Conservation (phyloP, 1,140 invertebrate species). For the Agrypnia vestita region DNA sequence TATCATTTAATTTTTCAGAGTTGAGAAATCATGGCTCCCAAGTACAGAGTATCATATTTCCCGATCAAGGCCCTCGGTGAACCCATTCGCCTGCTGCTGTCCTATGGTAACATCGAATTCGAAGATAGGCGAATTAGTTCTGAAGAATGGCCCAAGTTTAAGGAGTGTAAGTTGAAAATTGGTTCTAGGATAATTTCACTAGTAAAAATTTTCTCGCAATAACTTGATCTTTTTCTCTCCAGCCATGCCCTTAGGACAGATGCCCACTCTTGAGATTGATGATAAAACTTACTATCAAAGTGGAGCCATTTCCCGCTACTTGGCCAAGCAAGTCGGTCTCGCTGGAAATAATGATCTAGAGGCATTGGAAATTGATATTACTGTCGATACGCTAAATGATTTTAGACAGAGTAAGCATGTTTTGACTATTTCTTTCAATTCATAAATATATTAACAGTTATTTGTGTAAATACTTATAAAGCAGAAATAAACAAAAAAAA, state of each 20-base stretch:
- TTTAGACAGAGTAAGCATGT: conserved; percentile 64
- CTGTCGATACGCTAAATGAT: conserved; percentile 73
- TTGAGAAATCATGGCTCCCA: conserved; percentile 47
- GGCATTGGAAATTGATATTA: conserved; percentile 73
- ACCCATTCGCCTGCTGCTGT: conserved; percentile 75
- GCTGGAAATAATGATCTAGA: conserved; percentile 77
- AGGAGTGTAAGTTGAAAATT: conserved; percentile 64
- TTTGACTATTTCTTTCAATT: background rate
- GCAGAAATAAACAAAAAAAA: no score
- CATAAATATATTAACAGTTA: no score
- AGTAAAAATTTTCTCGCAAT: background rate
- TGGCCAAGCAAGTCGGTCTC: conserved; percentile 76
- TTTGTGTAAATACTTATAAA: no score
- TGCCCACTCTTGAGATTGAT: conserved; percentile 80
- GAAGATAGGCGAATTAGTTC: conserved; percentile 73
- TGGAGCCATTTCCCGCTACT: conserved; percentile 77
- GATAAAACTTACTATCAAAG: conserved; percentile 78
- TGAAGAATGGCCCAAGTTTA: conserved; percentile 68
- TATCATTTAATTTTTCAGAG: background rate
- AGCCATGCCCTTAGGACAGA: conserved; percentile 80
- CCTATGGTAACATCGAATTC: conserved; percentile 74
- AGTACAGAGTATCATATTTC: conserved; percentile 75
- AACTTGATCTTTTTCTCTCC: conserved; percentile 50
- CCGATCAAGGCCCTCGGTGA: conserved; percentile 77
- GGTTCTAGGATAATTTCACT: background rate